A percentile compares a stretch with the other conserved stretches of the same genome.
These are phyloP conservation scores for Axea sp. DNA, from an alignment of 2,888 invertebrate genomes.

Conservation along the genomic window DNA sequence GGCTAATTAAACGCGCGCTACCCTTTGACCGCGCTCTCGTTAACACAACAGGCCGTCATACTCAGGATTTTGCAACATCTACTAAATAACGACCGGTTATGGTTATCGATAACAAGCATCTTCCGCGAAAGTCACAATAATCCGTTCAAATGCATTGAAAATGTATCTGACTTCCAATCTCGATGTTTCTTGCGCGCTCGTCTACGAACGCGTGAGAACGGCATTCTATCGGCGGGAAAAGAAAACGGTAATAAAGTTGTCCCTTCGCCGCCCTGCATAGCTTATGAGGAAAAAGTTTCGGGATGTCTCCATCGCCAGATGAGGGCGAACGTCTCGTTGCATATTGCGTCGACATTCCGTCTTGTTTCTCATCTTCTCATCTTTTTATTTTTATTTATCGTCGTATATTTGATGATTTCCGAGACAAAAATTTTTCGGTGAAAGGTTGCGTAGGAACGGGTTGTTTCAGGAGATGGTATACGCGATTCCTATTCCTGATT, in stretches of 20 bases:
- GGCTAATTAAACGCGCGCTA: conserved; percentile 29
- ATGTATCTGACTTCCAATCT: conserved; percentile 54
- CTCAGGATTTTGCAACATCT: conserved; percentile 10
- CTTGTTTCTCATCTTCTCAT: neutral
- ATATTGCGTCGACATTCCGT: conserved; percentile 4
- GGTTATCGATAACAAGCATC: conserved; percentile 31
- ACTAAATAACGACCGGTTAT: conserved; percentile 15
- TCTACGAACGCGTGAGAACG: conserved; percentile 47
- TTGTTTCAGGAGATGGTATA: conserved; percentile 28
- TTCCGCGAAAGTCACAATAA: conserved; percentile 44
- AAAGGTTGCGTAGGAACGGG: conserved; percentile 29
- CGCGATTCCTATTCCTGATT: conserved; percentile 49
- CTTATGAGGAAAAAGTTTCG: conserved; percentile 26
- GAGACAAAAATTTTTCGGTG: conserved; percentile 38
- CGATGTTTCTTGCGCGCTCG: conserved; percentile 18
- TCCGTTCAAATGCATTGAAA: conserved; percentile 33
- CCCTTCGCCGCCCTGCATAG: conserved; percentile 12
- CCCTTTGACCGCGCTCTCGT: conserved; percentile 8
- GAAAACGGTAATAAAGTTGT: conserved; percentile 53
- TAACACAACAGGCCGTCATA: conserved; percentile 24
- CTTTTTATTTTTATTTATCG: neutral
- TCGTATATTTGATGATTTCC: conserved; percentile 15
- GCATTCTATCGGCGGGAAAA: conserved; percentile 32
- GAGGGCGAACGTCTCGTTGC: neutral
- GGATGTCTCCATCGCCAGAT: conserved; percentile 23